Percentiles rank a stretch among this genome's conserved stretches.
These are phyloP conservation scores for Osmerus mordax DNA, from an alignment of 2,113 vertebrate species.

Conservation along the genomic window DNA sequence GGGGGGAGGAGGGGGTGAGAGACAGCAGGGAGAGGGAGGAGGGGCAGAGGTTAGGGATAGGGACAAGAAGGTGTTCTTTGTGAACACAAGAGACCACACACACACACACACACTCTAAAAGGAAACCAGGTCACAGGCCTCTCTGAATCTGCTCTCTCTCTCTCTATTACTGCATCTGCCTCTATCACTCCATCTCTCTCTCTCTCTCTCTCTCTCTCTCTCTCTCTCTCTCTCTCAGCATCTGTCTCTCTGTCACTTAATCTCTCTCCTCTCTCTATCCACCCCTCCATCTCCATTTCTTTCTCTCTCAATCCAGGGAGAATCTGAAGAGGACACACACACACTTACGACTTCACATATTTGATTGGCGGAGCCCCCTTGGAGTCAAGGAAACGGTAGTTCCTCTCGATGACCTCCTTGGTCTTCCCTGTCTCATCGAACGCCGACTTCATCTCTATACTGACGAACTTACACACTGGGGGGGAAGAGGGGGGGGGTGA, in stretches of 20 bases:
- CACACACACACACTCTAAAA: background rate
- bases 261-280: no score
- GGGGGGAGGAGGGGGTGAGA: background rate
- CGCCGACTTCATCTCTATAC: constrained; percentile 91
- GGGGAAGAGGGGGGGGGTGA: constrained; percentile 9
- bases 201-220: background rate
- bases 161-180: no score
- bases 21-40: background rate
- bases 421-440: constrained; percentile 94
- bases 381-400: constrained; percentile 85
- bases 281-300: background rate
- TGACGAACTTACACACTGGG: constrained; percentile 93
- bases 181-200: no score
- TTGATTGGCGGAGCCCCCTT: constrained; percentile 85
- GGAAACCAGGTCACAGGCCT: background rate
- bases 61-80: no score
- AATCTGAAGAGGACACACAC: background rate
- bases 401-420: constrained; percentile 89
- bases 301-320: background rate
- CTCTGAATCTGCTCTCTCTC: background rate
- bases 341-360: constrained; percentile 94
- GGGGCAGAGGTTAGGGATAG: background rate
- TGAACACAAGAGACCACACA: no score
- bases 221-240: background rate
- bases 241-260: background rate